Evolutionary conservation across 2,113 vertebrate genomes (phyloP).

Genomic region (Rutilus rutilus): DNA sequence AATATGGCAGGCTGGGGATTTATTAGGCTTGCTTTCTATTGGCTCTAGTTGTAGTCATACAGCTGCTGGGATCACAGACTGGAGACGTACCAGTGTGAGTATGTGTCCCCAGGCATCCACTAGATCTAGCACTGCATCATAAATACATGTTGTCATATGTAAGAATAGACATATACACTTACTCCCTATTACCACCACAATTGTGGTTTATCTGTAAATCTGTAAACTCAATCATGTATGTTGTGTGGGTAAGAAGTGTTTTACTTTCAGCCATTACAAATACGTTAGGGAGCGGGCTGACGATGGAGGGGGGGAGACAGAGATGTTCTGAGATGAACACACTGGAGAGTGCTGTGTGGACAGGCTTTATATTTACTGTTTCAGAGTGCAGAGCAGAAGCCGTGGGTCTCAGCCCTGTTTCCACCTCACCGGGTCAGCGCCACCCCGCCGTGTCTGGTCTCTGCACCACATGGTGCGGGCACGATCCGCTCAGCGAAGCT

Average conservation of each 20-base stretch:
- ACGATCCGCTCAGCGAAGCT: conserved; percentile 77
- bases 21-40: conserved; percentile 72
- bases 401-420: conserved; percentile 42
- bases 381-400: conserved; percentile 38
- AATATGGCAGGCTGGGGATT: conserved; percentile 76
- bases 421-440: conserved; percentile 41
- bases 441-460: conserved; percentile 21
- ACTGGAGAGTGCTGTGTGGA: conserved; percentile 63
- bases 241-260: conserved; percentile 33
- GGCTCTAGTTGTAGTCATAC: conserved; percentile 68
- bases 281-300: conserved; percentile 26
- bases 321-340: conserved; percentile 73
- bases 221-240: conserved; percentile 27
- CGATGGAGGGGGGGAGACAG: conserved; percentile 67
- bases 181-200: not conserved
- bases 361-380: conserved; percentile 65
- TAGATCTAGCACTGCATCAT: not conserved
- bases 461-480: conserved; percentile 40
- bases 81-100: conserved; percentile 1
- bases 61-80: conserved; percentile 67
- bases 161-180: not conserved
- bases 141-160: conserved; percentile 21
- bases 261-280: conserved; percentile 40
- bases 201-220: conserved; percentile 22
- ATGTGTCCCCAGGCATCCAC: conserved; percentile 1